Conservation (phyloP, 2,888 invertebrate genomes). For the Microplitis deprimator region DNA sequence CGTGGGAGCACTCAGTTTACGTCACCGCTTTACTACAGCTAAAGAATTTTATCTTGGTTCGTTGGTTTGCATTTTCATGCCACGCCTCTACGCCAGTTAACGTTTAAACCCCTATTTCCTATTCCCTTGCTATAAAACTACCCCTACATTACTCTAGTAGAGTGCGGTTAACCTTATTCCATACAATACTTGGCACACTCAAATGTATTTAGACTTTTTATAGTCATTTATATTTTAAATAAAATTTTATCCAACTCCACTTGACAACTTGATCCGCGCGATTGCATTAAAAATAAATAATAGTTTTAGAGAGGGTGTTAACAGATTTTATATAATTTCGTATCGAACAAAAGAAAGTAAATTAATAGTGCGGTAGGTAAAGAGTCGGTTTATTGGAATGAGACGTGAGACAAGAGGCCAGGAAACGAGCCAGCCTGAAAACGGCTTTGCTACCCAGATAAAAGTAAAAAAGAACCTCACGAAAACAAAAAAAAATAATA, state of each 20-base stretch:
- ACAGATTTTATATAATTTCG: slow-evolving; percentile 8
- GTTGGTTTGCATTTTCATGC: slow-evolving; percentile 66
- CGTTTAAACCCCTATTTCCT: slow-evolving; percentile 2
- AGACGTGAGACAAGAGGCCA: slow-evolving; percentile 13
- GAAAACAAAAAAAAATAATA: background rate
- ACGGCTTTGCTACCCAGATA: slow-evolving; percentile 37
- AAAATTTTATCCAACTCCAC: slow-evolving; percentile 2
- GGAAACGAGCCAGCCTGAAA: slow-evolving; percentile 28
- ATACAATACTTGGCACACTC: background rate
- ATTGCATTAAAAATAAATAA: background rate
- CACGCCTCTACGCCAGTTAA: slow-evolving; percentile 51
- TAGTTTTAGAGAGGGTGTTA: background rate
- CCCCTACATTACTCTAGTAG: background rate
- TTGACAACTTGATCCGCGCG: slow-evolving; percentile 24
- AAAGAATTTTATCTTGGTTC: slow-evolving; percentile 68
- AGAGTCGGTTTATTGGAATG: slow-evolving; percentile 22
- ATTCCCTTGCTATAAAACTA: background rate
- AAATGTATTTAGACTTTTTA: background rate
- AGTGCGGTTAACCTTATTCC: background rate
- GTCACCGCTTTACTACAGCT: slow-evolving; percentile 65
- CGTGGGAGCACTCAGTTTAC: slow-evolving; percentile 65
- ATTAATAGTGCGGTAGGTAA: background rate
- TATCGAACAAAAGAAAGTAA: slow-evolving; percentile 21
- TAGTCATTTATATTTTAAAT: background rate
- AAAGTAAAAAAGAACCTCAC: slow-evolving; percentile 17